Base-by-base conservation (phyloP, 2,888 invertebrate species). In the Orthosia cruda region DNA sequence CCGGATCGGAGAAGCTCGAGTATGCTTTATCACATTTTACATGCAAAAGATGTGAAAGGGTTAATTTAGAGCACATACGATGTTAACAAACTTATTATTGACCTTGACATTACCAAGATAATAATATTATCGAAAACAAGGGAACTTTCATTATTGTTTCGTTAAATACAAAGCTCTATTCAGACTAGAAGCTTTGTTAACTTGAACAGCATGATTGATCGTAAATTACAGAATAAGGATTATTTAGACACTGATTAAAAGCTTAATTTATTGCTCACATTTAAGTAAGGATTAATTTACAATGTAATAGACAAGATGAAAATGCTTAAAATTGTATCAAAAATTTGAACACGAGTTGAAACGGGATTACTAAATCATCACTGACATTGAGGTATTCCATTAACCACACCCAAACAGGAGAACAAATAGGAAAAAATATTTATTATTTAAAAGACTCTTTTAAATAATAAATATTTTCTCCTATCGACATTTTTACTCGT, bases 81-180 rank as follows among this genome's bases (percentile, higher is more conserved):
- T 59, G 63, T 3, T 16, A 40, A 50, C n/a, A 11, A 54, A 20
- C n/a, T 26, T 26, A 57, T 50, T 47, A 20, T 54, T 54, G 77
- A 78, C 83, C 80, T 73, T 81, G 79, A 72, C 73, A 78, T 83
- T 77, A 82, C 40, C 12, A 15, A 32, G 3, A 3, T 61, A 61
- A 13, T 40, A 40, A 40, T 40, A 40, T 9, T 40, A 40, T 40
- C 2, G 45, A 50, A 11, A 40, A 7, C 72, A 73, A 83, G 61
- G 61, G 68, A 65, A 83, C 79, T 81, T 83, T 83, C 83, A 81
- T 77, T 82, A 62, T 81, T 78, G 57, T 68, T 68, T 72, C 20
- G 23, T 59, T 47, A 45, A 61, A 23, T 32, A 72, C 65, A 78
- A 82, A 70, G 63, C 68, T 49, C 58, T 68, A 77, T 78, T 64